phyloP scores from a whole-genome alignment of 2,888 invertebrate species.

The Orgyia antiqua region DNA sequence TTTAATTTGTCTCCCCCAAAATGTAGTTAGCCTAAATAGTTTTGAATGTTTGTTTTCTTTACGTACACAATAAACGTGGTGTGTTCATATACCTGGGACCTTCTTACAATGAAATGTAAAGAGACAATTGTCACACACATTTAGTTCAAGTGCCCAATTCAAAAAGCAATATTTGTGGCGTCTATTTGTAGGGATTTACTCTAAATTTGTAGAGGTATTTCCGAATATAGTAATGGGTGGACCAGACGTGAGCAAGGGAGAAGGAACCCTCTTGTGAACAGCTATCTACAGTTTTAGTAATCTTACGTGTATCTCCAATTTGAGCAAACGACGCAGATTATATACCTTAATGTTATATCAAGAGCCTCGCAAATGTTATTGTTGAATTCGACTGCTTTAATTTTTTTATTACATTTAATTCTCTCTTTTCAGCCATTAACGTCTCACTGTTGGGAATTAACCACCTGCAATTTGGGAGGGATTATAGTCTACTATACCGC shows the following conservation, averaged over 20 bases:
- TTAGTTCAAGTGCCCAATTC: conserved; percentile 22
- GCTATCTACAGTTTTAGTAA: conserved; percentile 55
- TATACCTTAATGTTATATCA: conserved; percentile 10
- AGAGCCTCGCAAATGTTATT: conserved; percentile 2
- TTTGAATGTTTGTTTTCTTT: too few species aligned
- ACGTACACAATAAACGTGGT: too few species aligned
- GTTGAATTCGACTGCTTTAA: too few species aligned
- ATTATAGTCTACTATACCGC: too few species aligned
- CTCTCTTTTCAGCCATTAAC: too few species aligned
- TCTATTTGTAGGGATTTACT: conserved; percentile 42
- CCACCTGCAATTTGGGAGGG: too few species aligned
- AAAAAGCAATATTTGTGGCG: conserved; percentile 24
- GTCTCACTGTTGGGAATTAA: too few species aligned
- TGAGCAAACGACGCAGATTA: conserved; percentile 41
- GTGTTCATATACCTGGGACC: too few species aligned
- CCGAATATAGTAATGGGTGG: conserved; percentile 34
- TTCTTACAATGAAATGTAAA: too few species aligned
- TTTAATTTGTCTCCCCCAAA: too few species aligned
- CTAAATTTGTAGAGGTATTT: conserved; percentile 33
- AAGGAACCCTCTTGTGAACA: conserved; percentile 34
- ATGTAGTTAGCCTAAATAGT: too few species aligned
- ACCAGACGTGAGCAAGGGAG: conserved; percentile 31
- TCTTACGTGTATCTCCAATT: conserved; percentile 55
- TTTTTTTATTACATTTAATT: too few species aligned
- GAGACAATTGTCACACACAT: conserved; percentile 12